A percentile compares a stretch with the other conserved stretches of the same genome.
Conservation (phyloP, 2,888 invertebrate species). For the Zygogramma bicolorata region DNA sequence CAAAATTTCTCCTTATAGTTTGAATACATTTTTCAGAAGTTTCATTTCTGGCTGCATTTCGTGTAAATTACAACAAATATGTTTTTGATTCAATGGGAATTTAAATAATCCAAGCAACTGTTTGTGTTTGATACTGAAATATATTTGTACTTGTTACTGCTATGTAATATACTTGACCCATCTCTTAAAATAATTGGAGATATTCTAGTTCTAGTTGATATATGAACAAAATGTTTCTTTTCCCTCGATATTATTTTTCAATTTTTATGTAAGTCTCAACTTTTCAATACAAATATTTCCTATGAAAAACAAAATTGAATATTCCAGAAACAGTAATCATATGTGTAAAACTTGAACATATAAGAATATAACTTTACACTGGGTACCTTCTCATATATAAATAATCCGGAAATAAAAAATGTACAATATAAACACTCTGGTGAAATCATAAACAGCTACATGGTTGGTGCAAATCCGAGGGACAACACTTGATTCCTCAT, state of each 20-base stretch:
- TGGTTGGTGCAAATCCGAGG: slow-evolving; percentile 56
- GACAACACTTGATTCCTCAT: slow-evolving; percentile 63
- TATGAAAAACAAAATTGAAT: not conserved
- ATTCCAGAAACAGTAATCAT: not conserved
- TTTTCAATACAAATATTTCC: not conserved
- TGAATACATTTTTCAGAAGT: too few species aligned
- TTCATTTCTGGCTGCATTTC: too few species aligned
- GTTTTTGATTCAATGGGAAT: too few species aligned
- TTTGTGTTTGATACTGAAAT: too few species aligned
- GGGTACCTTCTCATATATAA: not conserved
- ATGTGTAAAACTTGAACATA: not conserved
- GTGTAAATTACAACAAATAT: too few species aligned
- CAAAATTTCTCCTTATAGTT: too few species aligned
- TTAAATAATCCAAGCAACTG: too few species aligned
- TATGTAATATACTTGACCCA: too few species aligned
- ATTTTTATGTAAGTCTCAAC: not conserved
- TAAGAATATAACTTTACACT: not conserved
- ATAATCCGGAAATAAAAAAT: slow-evolving; percentile 5
- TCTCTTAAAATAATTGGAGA: too few species aligned
- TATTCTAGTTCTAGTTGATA: too few species aligned
- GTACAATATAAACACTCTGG: slow-evolving; percentile 3
- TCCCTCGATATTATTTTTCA: not conserved
- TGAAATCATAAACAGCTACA: not conserved
- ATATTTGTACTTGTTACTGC: too few species aligned
- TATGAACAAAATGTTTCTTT: too few species aligned